Evolutionary conservation across 2,888 invertebrate genomes (phyloP), one percentile per base, ranked within the genome.

Genomic region (Meiosimyza platycephala): DNA sequence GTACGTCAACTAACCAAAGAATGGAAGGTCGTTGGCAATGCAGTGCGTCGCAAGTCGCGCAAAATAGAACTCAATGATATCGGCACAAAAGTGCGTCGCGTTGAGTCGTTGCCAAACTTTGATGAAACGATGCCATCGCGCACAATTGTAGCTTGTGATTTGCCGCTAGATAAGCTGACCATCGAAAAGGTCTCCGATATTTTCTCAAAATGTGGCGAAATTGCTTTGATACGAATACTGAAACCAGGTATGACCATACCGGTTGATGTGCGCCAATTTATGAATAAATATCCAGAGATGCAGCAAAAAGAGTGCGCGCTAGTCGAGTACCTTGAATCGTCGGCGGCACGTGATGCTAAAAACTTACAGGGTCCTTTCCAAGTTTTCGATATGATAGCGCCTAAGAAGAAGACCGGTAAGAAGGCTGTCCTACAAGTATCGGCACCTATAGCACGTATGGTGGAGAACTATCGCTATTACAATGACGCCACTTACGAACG

Each of bases 1-100:
- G 96, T 98, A 59, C 97, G 98, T 82, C 95, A 96, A 82, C 88
- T 98, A 73, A 96, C 97, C 15, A 95, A 96, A 84, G 97, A 98
- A 85, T 98, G 97, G 95, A 90, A 96, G 76, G 94, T 95, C 28
- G 97, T 98, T 12, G 96, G 97, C 1, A 92, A 93, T 82, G 95
- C 97, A 50, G 89, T 98, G 76, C 90, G 92, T 79, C 89, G 92
- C 54, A 95, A 94, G 55, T 92, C 92, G 3, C 91, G 90, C 18
- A 93, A 93, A 80, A 89, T 98, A 77, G 94, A 96, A 88, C 93
- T 98, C 66, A 98, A 98, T 86, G 94, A 95, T 75, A 91, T 93
- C 75, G 96, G 95, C 33, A 97, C 96, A 1, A 98, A 98, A 85
- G 90, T 98, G 64, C 90, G 97, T 16, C 91, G 98, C 70, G 88